phyloP scores from a whole-genome alignment of 2,113 vertebrate species.

The Neolamprologus sp. region DNA sequence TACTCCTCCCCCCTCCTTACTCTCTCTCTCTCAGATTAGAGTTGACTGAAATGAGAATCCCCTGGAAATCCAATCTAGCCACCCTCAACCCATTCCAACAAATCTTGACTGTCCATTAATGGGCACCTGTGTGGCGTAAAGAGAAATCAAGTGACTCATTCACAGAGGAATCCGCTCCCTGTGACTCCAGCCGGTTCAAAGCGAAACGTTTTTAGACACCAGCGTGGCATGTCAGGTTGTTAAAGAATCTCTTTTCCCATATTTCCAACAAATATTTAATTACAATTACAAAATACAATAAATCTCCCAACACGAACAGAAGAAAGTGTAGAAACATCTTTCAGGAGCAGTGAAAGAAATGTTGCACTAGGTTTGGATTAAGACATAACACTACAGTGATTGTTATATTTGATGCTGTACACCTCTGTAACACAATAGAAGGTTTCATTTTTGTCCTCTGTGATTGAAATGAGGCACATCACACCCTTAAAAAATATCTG shows the following conservation, averaged over 20 bases:
- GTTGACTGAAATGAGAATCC: slow-evolving; percentile 36
- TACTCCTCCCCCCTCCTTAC: not conserved
- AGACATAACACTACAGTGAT: not conserved
- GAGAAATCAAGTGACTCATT: not conserved
- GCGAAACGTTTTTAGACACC: not conserved
- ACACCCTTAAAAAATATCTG: not conserved
- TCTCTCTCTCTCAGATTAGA: not conserved
- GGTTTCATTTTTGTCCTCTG: not conserved
- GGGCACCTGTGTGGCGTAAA: not conserved
- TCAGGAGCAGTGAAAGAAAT: not conserved
- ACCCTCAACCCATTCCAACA: slow-evolving; percentile 1
- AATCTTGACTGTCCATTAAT: slow-evolving; percentile 25
- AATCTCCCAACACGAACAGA: not conserved
- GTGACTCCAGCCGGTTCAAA: not conserved
- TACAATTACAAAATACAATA: not conserved
- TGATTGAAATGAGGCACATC: not conserved
- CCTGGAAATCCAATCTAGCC: slow-evolving; percentile 44
- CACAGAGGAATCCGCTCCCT: not conserved
- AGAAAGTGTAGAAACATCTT: not conserved
- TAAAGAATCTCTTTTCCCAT: not conserved
- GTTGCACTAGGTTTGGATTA: not conserved
- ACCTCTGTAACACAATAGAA: not conserved
- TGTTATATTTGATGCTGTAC: not conserved
- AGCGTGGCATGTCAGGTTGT: not conserved
- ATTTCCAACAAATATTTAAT: not conserved